Percentiles rank a stretch among this genome's conserved stretches.
Evolutionary conservation across 2,113 vertebrate genomes (phyloP).

Genomic region (Prionailurus viverrinus): DNA sequence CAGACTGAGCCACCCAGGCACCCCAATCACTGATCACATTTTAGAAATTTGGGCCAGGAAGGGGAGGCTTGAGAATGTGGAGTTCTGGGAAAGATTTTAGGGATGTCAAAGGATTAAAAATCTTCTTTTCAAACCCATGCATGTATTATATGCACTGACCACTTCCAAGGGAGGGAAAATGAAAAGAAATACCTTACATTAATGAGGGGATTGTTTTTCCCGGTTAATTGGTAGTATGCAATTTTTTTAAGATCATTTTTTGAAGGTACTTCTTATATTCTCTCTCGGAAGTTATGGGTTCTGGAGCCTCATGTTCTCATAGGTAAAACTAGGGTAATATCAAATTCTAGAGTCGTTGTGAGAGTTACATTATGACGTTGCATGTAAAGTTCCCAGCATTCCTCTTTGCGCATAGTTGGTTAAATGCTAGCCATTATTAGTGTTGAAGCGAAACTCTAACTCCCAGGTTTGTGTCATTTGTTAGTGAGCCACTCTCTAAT

Average conservation of each 20-base stretch:
- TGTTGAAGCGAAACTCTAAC: background rate
- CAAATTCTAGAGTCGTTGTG: background rate
- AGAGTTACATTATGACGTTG: background rate
- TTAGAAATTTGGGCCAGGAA: conserved; percentile 13
- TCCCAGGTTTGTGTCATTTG: background rate
- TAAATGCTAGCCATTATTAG: background rate
- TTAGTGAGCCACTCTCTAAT: background rate
- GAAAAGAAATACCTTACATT: background rate
- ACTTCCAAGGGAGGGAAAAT: background rate
- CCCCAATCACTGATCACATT: background rate
- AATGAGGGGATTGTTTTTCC: background rate
- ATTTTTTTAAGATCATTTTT: background rate
- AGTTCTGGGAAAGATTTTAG: background rate
- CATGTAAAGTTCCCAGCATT: background rate
- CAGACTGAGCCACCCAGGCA: too few species aligned
- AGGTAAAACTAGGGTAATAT: background rate
- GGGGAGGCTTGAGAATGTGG: background rate
- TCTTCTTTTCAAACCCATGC: conserved; percentile 32
- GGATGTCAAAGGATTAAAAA: background rate
- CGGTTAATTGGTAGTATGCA: background rate
- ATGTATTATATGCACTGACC: background rate
- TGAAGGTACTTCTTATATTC: background rate
- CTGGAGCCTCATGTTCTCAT: background rate
- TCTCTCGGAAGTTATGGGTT: background rate
- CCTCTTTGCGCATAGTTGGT: background rate